A percentile compares a stretch with the other conserved stretches of the same genome.
Evolutionary conservation across 1,140 invertebrate species (phyloP).

Genomic region (Pseudomyrmex pallidus): DNA sequence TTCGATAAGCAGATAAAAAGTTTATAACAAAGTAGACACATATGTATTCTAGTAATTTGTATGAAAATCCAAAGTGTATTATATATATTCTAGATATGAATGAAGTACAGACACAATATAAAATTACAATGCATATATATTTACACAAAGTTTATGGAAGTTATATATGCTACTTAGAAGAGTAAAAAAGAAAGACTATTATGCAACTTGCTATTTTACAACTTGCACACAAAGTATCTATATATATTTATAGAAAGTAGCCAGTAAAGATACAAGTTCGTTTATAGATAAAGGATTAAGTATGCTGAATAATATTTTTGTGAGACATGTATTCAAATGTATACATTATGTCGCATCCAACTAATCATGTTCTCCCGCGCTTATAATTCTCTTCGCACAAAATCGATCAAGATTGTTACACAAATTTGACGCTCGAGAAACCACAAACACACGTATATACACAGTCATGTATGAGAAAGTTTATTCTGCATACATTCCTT

Average conservation of each 20-base stretch:
- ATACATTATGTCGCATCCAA: background rate
- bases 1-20: conserved; percentile 21
- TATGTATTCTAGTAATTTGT: too few species aligned
- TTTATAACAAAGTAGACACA: background rate
- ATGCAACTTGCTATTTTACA: conserved; percentile 17
- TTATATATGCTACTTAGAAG: background rate
- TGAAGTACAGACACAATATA: too few species aligned
- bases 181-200: conserved; percentile 22
- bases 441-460: too few species aligned
- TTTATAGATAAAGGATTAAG: conserved; percentile 66
- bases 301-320: conserved; percentile 58
- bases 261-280: conserved; percentile 12
- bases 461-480: conserved; percentile 33
- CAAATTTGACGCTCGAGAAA: conserved; percentile 18
- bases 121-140: too few species aligned
- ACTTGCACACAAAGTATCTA: background rate
- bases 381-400: background rate
- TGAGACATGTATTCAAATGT: background rate
- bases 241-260: conserved; percentile 48
- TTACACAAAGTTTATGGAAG: too few species aligned
- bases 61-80: too few species aligned
- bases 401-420: background rate
- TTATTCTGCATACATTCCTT: conserved; percentile 61
- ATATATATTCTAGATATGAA: too few species aligned
- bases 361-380: background rate